Evolutionary conservation across 2,888 invertebrate genomes (phyloP).

Genomic region (Andrena praecox): DNA sequence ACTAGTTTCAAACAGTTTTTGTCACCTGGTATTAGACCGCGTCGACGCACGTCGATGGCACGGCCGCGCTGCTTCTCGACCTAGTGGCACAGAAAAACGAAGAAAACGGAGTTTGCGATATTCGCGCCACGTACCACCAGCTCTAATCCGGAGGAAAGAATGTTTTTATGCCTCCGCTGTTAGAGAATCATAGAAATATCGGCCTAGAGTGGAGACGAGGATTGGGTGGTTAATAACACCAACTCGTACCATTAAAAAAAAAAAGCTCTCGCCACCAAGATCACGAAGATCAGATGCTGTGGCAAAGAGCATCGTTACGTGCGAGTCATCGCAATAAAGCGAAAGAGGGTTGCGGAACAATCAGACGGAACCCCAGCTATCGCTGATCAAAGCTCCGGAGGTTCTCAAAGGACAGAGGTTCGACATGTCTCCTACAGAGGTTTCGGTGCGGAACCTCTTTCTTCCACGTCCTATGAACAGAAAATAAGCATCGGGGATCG

Average conservation of each 20-base stretch:
- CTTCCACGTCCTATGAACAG: slow-evolving; percentile 19
- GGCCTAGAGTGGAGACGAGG: neutral
- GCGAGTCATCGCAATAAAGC: slow-evolving; percentile 34
- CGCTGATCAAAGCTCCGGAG: slow-evolving; percentile 54
- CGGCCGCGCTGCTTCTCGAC: slow-evolving; percentile 24
- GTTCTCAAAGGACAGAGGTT: slow-evolving; percentile 49
- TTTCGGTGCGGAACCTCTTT: slow-evolving; percentile 14
- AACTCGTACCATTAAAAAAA: neutral
- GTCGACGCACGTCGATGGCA: slow-evolving; percentile 36
- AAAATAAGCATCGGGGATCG: slow-evolving; percentile 53
- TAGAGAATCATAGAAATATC: neutral
- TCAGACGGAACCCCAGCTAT: slow-evolving; percentile 11
- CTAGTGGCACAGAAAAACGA: slow-evolving; percentile 8
- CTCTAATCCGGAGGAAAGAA: neutral
- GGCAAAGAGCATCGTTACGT: slow-evolving; percentile 26
- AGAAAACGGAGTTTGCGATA: slow-evolving; percentile 1
- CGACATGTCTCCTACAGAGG: neutral
- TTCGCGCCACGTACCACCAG: slow-evolving; percentile 16
- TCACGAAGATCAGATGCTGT: slow-evolving; percentile 20
- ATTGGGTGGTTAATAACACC: neutral
- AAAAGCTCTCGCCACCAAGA: slow-evolving; percentile 4
- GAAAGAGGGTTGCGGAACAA: slow-evolving; percentile 36
- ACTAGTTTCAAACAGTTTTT: slow-evolving; percentile 72
- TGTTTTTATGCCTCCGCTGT: neutral
- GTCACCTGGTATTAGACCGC: slow-evolving; percentile 53